These are phyloP conservation scores for Hypsibius dujardini DNA, from an alignment of 1,140 invertebrate species.

Conservation along the genomic window DNA sequence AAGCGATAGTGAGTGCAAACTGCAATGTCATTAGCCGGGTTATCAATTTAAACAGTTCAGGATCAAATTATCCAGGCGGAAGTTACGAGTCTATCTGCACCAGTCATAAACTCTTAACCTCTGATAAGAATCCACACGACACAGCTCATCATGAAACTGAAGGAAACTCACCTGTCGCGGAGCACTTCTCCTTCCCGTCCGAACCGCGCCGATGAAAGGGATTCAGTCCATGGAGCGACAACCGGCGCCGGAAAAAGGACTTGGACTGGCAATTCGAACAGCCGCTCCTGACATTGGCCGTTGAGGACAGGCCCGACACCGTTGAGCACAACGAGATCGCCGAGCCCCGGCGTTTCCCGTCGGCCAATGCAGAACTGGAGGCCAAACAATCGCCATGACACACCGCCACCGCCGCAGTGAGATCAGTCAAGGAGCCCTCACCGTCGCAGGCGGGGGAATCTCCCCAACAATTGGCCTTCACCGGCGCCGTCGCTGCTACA, in stretches of 20 bases:
- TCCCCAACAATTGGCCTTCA: not conserved
- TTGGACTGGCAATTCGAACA: not conserved
- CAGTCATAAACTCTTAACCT: too few species aligned
- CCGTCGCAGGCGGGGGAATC: not conserved
- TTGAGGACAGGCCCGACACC: not conserved
- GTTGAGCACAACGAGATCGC: not conserved
- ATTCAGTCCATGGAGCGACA: conserved; percentile 1
- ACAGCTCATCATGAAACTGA: too few species aligned
- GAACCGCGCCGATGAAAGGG: not conserved
- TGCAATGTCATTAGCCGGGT: too few species aligned
- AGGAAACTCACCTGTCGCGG: too few species aligned
- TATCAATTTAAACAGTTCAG: too few species aligned
- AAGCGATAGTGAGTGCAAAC: too few species aligned
- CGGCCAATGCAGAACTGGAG: not conserved
- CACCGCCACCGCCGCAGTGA: not conserved
- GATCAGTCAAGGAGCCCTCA: not conserved
- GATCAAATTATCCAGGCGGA: too few species aligned
- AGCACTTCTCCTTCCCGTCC: too few species aligned
- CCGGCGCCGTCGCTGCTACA: not conserved
- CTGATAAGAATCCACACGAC: too few species aligned
- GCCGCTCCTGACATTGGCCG: too few species aligned
- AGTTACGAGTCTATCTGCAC: too few species aligned
- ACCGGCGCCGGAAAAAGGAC: conserved; percentile 3
- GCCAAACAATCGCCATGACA: not conserved
- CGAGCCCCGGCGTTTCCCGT: not conserved